Base-by-base conservation (phyloP, 2,888 invertebrate species). In the Drosophila kokeensis region DNA sequence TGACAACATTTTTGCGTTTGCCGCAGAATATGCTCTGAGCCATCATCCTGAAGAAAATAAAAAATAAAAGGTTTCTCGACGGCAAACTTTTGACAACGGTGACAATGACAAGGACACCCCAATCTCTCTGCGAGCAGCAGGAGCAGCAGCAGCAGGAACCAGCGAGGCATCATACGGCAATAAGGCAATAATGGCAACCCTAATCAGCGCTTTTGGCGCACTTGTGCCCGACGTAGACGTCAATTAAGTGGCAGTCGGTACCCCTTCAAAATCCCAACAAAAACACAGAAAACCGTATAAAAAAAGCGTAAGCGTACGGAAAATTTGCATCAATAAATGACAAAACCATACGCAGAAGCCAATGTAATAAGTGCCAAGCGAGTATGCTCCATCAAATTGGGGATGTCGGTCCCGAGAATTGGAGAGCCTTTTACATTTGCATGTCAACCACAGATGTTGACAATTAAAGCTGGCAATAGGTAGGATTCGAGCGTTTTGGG, bases 281-380 rank as follows among this genome's bases (percentile, higher is more conserved):
- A 45, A 59, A 29, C 10, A 42, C 3, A 15, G 40, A 42, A 42
- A 54, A 50, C 42, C 32, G 7, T n/a, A n/a, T 10, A 73, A 74
- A 74, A 74, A 69, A 57, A 61, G 60, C 71, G 60, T 59, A 58
- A 61, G 67, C 79, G 52, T 81, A 79, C 49, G 60, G 59, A 64
- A 82, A 83, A 87, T 87, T 85, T 89, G 83, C 89, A 87, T 89
- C 89, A 87, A 87, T 87, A 87, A 89, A 87, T 89, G 87, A 83
- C 87, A 87, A 87, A 87, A 88, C 83, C 85, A 88, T 85, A 80
- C 89, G 89, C 82, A 82, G 84, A 87, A 83, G 87, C 87, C 87
- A 83, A 85, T 84, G 85, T 87, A 85, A 89, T 89, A 87, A 89
- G 86, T 87, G 86, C 87, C 89, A 84, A 74, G 61, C 69, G 77